phyloP scores from a whole-genome alignment of 2,113 vertebrate species.

The Morphnarchus princeps region DNA sequence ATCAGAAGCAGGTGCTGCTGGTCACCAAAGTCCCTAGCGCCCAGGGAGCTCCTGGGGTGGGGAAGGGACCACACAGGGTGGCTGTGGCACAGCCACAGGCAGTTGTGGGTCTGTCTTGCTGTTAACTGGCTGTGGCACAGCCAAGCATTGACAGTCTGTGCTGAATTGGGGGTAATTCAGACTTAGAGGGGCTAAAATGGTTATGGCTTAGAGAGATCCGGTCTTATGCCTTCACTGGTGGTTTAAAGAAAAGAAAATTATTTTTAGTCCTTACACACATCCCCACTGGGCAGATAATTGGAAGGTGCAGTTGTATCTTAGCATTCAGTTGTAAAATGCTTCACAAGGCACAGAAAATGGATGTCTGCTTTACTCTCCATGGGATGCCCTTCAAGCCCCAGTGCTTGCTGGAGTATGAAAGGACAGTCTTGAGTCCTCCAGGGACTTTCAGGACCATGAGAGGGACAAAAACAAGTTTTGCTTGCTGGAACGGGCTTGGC shows the following conservation, averaged over 20 bases:
- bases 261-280: not conserved
- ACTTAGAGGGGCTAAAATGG: not conserved
- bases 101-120: not conserved
- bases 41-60: not conserved
- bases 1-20: not conserved
- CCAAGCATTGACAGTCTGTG: rapidly evolving
- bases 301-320: not conserved
- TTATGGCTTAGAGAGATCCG: not conserved
- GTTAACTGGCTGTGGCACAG: not conserved
- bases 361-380: not conserved
- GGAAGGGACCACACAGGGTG: rapidly evolving
- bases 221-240: not conserved
- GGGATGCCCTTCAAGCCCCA: not conserved
- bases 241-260: not conserved
- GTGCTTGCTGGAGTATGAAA: not conserved
- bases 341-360: not conserved
- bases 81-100: not conserved
- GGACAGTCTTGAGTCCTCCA: not conserved
- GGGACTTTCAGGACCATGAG: not conserved
- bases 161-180: not conserved
- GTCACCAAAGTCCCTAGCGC: not conserved
- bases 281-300: not conserved
- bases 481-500: not conserved
- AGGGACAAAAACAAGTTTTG: not conserved
- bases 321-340: not conserved